Evolutionary conservation across 2,888 invertebrate species (phyloP).

Genomic region (Bombylius discolor): DNA sequence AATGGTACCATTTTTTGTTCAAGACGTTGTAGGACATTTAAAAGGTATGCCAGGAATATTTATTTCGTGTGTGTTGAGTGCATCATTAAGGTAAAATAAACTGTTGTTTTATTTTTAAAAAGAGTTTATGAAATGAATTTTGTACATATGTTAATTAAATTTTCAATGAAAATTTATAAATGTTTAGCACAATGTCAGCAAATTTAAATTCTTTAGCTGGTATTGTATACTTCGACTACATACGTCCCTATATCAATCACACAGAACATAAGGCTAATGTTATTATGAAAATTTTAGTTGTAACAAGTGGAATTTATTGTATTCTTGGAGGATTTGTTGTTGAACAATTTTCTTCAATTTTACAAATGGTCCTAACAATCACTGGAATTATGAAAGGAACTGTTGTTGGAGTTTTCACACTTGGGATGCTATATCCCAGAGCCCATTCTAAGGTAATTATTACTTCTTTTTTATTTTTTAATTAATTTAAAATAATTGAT

Average conservation of each 20-base stretch:
- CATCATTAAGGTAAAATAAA: slow-evolving; percentile 38
- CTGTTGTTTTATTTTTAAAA: no score
- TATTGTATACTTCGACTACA: slow-evolving; percentile 44
- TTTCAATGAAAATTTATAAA: neutral
- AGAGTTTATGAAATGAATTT: neutral
- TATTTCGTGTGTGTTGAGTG: slow-evolving; percentile 48
- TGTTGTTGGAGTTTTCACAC: slow-evolving; percentile 49
- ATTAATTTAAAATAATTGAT: neutral
- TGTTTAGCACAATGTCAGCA: slow-evolving; percentile 42
- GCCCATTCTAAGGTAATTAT: slow-evolving; percentile 35
- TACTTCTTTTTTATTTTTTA: neutral
- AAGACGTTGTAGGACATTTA: slow-evolving; percentile 39
- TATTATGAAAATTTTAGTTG: slow-evolving; percentile 38
- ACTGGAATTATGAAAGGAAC: slow-evolving; percentile 45
- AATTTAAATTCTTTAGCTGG: slow-evolving; percentile 43
- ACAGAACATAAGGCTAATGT: slow-evolving; percentile 38
- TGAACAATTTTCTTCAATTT: slow-evolving; percentile 38
- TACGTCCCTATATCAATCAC: slow-evolving; percentile 33
- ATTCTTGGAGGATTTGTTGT: slow-evolving; percentile 40
- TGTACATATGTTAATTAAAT: neutral
- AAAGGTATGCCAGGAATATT: slow-evolving; percentile 47
- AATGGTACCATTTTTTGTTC: slow-evolving; percentile 44
- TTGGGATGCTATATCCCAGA: slow-evolving; percentile 55
- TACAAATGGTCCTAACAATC: slow-evolving; percentile 38
- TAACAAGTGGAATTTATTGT: slow-evolving; percentile 42